Base-by-base conservation (phyloP, 2,888 invertebrate genomes). In the Agriopis leucophaearia region DNA sequence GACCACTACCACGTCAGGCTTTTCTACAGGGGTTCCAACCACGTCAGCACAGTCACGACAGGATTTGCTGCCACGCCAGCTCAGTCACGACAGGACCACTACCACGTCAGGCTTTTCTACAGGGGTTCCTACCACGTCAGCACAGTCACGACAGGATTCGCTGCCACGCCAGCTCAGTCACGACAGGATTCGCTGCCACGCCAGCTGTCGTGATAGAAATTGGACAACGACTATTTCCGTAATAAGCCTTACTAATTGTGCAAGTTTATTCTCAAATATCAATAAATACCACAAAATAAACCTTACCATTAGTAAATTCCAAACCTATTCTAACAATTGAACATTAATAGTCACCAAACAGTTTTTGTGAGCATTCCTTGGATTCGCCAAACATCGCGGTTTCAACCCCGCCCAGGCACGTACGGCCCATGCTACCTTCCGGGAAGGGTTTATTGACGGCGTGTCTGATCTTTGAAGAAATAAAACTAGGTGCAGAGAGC, bases 401-500 rank as follows among this genome's bases (percentile, higher is more conserved):
- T 51, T 38, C 52, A 64, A 64, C 52, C 52, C 15, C n/a, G 52
- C 9, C 15, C 8, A 54, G 52, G 38, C 52, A 54, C 52, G 52
- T 54, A 54, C 52, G 38, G 36, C 10, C 8, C 15, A 36, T 6
- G n/a, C 13, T 15, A 51, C 51, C 51, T 51, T 51, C 51, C 36
- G 51, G 36, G 51, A 51, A 51, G 51, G 52, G 52, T 38, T 40
- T 54, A 38, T 52, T 52, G 51, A n/a, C 35, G 51, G 51, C 36
- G 51, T 36, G 10, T 38, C 13, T 38, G 52, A 54, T 54, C 4
- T 54, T 54, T n/a, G 38, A 15, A 15, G 38, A 12, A 12, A 48
- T 38, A 10, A 15, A 3, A 12, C 36, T 15, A 15, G n/a, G 50
- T 51, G 36, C 35, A 8, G n/a, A 8, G 51, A 9, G 35, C 51